Conservation (phyloP, 2,888 invertebrate genomes). For the Eupithecia subumbrata region DNA sequence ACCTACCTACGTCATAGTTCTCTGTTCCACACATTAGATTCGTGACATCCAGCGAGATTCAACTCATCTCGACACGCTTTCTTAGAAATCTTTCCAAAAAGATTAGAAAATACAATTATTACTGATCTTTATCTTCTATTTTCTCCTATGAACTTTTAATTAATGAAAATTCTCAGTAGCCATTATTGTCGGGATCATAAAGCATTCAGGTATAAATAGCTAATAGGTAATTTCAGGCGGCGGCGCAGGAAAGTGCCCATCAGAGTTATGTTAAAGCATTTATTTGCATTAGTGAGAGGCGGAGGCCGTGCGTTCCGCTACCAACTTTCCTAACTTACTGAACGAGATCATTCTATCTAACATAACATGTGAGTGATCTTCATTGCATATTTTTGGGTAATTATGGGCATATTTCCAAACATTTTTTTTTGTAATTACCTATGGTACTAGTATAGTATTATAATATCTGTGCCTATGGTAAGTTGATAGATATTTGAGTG, state of each 20-base stretch:
- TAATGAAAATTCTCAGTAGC: conserved; percentile 9
- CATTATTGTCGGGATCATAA: conserved; percentile 3
- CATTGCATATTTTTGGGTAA: background rate
- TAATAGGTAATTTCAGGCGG: background rate
- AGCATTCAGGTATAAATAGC: background rate
- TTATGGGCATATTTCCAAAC: background rate
- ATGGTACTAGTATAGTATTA: too few relatives aligned
- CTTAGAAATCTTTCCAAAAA: background rate
- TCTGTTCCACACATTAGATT: background rate
- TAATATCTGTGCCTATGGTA: too few relatives aligned
- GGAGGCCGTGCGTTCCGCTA: conserved; percentile 37
- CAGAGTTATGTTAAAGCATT: conserved; percentile 21
- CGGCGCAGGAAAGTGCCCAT: conserved; percentile 37
- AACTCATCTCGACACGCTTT: background rate
- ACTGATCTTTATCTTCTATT: background rate
- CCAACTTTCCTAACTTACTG: conserved; percentile 41
- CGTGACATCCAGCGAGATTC: background rate
- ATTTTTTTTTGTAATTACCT: too few relatives aligned
- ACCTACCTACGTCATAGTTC: too few relatives aligned
- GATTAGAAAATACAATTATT: background rate
- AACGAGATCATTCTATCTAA: conserved; percentile 4
- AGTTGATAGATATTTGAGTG: too few relatives aligned
- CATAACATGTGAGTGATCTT: conserved; percentile 12
- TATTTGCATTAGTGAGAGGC: conserved; percentile 35
- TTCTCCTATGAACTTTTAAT: conserved; percentile 8